Evolutionary conservation across 1,140 invertebrate genomes (phyloP).

Genomic region (Charaxes varanes): DNA sequence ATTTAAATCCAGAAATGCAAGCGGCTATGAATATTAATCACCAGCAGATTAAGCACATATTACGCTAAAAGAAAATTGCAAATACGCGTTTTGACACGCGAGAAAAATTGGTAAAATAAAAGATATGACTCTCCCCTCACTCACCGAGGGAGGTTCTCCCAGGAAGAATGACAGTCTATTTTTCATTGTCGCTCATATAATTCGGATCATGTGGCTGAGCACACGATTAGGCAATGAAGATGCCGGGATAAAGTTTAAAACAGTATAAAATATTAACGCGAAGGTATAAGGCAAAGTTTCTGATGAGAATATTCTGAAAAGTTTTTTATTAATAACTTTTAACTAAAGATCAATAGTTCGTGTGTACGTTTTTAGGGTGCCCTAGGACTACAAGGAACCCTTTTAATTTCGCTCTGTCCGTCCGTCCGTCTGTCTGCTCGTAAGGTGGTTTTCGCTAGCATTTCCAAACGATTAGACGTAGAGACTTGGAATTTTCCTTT

Average conservation of each 20-base stretch:
- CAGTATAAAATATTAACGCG: no score
- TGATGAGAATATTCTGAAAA: neutral
- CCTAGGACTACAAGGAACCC: no score
- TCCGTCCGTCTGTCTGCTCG: no score
- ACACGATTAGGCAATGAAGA: constrained; percentile 38
- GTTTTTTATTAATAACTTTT: no score
- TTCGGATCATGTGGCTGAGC: constrained; percentile 44
- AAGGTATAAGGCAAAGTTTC: neutral
- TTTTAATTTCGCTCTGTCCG: no score
- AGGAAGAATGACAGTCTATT: constrained; percentile 51
- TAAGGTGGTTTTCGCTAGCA: no score
- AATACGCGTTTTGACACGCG: constrained; percentile 23
- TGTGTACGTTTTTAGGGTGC: no score
- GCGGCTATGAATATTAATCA: no score
- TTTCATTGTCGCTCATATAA: constrained; percentile 45
- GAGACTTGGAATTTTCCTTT: no score
- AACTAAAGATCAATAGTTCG: no score
- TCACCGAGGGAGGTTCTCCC: constrained; percentile 32
- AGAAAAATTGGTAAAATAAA: constrained; percentile 30
- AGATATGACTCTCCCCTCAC: constrained; percentile 18
- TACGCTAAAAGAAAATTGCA: constrained; percentile 13
- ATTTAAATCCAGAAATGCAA: no score
- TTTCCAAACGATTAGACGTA: no score
- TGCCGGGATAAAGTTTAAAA: constrained; percentile 2
- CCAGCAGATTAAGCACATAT: constrained; percentile 5